A percentile compares a stretch with the other conserved stretches of the same genome.
Conservation (phyloP, 2,113 vertebrate species). For the Cynoglossus semilaevis region DNA sequence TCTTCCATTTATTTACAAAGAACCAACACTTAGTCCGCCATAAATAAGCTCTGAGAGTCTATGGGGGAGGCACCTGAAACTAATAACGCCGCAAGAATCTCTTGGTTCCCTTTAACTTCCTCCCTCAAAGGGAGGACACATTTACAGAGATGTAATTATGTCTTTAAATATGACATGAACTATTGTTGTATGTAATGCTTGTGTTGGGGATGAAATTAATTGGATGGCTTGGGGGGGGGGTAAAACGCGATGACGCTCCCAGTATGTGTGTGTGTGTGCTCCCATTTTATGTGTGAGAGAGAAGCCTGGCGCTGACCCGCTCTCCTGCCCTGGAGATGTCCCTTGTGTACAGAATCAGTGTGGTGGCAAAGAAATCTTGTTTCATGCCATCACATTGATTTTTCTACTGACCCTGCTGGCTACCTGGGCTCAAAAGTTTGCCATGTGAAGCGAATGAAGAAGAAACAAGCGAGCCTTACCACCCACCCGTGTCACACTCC, state of each 20-base stretch:
- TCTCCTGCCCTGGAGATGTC: constrained; percentile 31
- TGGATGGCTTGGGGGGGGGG: background rate
- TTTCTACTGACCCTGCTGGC: constrained; percentile 36
- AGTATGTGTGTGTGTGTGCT: background rate
- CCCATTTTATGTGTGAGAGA: background rate
- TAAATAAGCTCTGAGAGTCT: too few species aligned
- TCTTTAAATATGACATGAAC: too few species aligned
- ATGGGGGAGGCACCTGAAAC: too few species aligned
- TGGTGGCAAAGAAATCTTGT: constrained; percentile 30
- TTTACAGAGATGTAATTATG: too few species aligned
- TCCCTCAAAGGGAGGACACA: too few species aligned
- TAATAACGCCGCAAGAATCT: too few species aligned
- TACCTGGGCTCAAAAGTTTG: constrained; percentile 33
- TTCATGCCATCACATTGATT: constrained; percentile 40
- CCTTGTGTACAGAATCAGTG: constrained; percentile 18
- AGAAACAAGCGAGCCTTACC: constrained; percentile 18
- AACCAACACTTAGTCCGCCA: too few species aligned
- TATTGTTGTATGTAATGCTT: too few species aligned
- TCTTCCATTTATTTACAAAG: too few species aligned
- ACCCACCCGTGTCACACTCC: constrained; percentile 34
- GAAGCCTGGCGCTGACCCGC: constrained; percentile 8
- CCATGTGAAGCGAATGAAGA: constrained; percentile 38
- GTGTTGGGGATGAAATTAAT: too few species aligned
- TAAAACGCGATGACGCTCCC: background rate
- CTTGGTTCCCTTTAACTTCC: too few species aligned